Conservation (phyloP, 1,140 invertebrate species). For the Palaemon carinicauda region DNA sequence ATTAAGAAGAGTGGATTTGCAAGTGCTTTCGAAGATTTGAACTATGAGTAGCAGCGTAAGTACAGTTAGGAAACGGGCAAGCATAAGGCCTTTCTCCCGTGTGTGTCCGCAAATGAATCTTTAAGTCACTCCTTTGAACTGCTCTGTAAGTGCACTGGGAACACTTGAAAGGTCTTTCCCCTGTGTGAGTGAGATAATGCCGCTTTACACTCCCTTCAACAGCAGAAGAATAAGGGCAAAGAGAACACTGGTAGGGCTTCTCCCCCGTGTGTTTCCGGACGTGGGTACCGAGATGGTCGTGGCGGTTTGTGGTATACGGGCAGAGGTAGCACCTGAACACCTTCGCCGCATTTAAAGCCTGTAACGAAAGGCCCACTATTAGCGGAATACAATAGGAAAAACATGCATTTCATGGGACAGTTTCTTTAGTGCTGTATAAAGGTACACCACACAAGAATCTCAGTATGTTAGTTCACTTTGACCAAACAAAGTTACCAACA, state of each 20-base stretch:
- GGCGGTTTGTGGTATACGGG: background rate
- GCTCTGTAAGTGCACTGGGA: slow-evolving; percentile 28
- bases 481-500: no score
- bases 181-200: slow-evolving; percentile 17
- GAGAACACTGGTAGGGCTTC: slow-evolving; percentile 21
- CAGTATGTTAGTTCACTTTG: no score
- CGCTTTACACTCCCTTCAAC: slow-evolving; percentile 86
- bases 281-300: slow-evolving; percentile 27
- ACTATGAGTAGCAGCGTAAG: slow-evolving; percentile 81
- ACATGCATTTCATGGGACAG: no score
- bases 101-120: slow-evolving; percentile 16
- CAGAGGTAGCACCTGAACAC: background rate
- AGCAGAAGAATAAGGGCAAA: slow-evolving; percentile 67
- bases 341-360: background rate
- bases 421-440: no score
- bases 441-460: no score
- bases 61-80: slow-evolving; percentile 96
- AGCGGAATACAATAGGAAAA: background rate
- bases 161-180: slow-evolving; percentile 29
- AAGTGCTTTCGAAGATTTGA: slow-evolving; percentile 99
- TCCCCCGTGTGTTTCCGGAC: slow-evolving; percentile 36
- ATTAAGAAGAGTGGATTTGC: slow-evolving; percentile 89
- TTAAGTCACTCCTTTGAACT: slow-evolving; percentile 14
- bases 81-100: slow-evolving; percentile 71
- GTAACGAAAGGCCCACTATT: background rate